Conservation (phyloP, 1,140 invertebrate species). For the Drosophila miranda region DNA sequence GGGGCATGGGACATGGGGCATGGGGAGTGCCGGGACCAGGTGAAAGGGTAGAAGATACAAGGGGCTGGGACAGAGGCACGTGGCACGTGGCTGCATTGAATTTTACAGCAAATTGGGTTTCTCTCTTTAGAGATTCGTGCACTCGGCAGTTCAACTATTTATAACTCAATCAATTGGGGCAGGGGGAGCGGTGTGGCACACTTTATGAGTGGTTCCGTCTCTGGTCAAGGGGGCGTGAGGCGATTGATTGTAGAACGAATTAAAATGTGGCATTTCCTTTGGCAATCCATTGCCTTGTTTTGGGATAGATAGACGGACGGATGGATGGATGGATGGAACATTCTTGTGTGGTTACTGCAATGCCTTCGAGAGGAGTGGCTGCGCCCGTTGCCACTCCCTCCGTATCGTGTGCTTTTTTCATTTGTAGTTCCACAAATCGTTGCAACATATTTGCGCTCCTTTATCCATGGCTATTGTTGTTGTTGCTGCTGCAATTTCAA, state of each 20-base stretch:
- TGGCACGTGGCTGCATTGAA: conserved; percentile 44
- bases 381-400: conserved; percentile 1
- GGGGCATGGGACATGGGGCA: neutral
- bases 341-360: too few species aligned
- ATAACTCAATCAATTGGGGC: conserved; percentile 40
- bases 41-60: neutral
- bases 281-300: too few species aligned
- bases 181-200: neutral
- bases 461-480: conserved; percentile 38
- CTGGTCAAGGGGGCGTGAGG: too few species aligned
- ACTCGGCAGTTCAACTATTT: conserved; percentile 29
- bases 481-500: conserved; percentile 38
- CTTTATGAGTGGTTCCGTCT: neutral
- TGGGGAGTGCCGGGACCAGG: conserved; percentile 6
- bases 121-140: neutral
- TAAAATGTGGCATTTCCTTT: too few species aligned
- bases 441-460: conserved; percentile 66
- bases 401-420: conserved; percentile 6
- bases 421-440: conserved; percentile 62
- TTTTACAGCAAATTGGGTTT: conserved; percentile 35
- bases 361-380: neutral
- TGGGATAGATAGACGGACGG: too few species aligned
- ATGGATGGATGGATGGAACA: too few species aligned
- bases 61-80: neutral
- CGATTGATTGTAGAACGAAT: too few species aligned